Conservation (phyloP, 1,140 invertebrate genomes). For the Drosophila eugracilis region DNA sequence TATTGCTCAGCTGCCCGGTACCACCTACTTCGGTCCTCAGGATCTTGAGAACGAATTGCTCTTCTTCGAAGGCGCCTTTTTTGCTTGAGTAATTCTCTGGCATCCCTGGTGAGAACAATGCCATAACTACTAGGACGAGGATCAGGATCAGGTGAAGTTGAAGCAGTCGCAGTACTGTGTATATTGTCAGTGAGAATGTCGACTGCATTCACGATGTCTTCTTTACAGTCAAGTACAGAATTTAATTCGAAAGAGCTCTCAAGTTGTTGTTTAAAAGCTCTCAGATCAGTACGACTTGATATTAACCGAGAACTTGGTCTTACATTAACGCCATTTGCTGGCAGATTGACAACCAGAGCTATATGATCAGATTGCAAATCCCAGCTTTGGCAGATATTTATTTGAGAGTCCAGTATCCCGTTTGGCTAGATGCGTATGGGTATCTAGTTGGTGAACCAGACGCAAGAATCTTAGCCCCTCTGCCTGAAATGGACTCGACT, state of each 20-base stretch:
- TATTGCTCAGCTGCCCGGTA: not conserved
- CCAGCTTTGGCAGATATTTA: too few relatives aligned
- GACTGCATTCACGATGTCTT: not conserved
- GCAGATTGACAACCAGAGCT: too few relatives aligned
- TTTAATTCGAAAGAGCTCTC: not conserved
- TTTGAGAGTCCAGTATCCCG: too few relatives aligned
- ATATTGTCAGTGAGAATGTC: not conserved
- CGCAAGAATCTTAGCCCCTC: too few relatives aligned
- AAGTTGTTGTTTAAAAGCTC: not conserved
- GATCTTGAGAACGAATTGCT: not conserved
- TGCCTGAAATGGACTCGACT: too few relatives aligned
- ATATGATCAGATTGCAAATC: too few relatives aligned
- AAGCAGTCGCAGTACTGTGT: not conserved
- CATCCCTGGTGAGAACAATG: not conserved
- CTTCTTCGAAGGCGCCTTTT: not conserved
- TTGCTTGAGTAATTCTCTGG: not conserved
- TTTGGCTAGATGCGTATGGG: too few relatives aligned
- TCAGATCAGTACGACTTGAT: too few relatives aligned
- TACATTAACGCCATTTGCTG: too few relatives aligned
- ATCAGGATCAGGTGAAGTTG: not conserved
- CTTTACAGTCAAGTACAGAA: not conserved
- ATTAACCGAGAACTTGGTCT: too few relatives aligned
- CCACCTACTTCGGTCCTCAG: not conserved
- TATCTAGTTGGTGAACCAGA: too few relatives aligned
- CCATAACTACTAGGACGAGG: not conserved